Evolutionary conservation across 2,888 invertebrate species (phyloP), one percentile per base, ranked within the genome.

Genomic region (Cephalotes varians): DNA sequence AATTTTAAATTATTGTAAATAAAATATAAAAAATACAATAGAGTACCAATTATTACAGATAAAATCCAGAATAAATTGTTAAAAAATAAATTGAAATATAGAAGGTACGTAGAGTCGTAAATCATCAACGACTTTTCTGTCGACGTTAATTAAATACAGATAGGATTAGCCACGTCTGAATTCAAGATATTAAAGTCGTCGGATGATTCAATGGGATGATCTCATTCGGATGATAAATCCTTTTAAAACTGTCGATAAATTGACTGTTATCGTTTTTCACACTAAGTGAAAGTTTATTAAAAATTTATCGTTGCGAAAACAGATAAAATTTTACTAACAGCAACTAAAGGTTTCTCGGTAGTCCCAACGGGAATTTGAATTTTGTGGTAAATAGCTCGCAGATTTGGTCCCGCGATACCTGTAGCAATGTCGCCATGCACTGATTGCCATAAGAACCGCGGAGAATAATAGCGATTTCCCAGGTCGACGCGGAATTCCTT

Each of bases 391-490:
- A 89, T 84, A 87, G 71, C 64, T 64, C 73, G 71, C 37, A 81
- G 86, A 87, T 88, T 88, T 72, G 87, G 85, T 89, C 89, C 90
- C 90, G 83, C 81, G 90, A 86, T 67, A 82, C 85, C 83, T n/a
- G 34, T 9, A n/a, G 31, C n/a, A 69, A 69, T 54, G 56, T 77
- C 37, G 82, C 73, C 79, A 85, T 67, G 84, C 87, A 83, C 89
- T 90, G 90, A 90, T 90, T 89, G 89, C 90, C n/a, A 67, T 82
- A 87, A 89, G 88, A 89, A 85, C 83, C 71, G 81, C 31, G 77
- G 81, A 71, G 87, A 84, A 62, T 82, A 82, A 86, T 83, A 81
- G 77, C 86, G 83, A 90, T 90, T 90, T 88, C 90, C 90, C 88
- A 81, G 64, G 85, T 65, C 82, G 88, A 89, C 84, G 64, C 84